These are phyloP conservation scores for Erithacus rubecula DNA, from an alignment of 2,797 vertebrate genomes.

Conservation along the genomic window DNA sequence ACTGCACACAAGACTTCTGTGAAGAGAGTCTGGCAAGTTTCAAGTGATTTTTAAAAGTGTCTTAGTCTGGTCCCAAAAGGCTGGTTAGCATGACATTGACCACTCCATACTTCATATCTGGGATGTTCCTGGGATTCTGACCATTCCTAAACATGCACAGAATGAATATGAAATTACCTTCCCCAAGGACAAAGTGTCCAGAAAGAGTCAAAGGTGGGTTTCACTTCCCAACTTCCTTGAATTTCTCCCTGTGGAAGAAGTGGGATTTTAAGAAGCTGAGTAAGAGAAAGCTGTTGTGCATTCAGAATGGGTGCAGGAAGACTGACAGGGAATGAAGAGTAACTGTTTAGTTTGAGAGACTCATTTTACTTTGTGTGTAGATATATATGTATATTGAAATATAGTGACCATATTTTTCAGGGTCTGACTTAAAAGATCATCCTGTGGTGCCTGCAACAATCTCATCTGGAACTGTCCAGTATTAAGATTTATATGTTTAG, in stretches of 20 bases:
- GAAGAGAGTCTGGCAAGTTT: not conserved
- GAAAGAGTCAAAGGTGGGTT: not conserved
- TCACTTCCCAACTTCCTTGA: not conserved
- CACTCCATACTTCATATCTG: not conserved
- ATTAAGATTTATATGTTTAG: not conserved
- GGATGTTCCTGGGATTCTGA: not conserved
- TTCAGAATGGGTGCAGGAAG: not conserved
- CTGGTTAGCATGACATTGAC: not conserved
- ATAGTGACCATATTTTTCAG: not conserved
- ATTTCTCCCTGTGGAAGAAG: not conserved
- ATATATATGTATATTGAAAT: not conserved
- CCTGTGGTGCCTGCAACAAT: not conserved
- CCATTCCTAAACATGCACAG: not conserved
- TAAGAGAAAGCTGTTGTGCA: not conserved
- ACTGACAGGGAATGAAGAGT: not conserved
- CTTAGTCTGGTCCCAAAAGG: not conserved
- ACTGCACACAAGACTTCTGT: not conserved
- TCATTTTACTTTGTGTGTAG: not conserved
- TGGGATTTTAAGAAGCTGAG: not conserved
- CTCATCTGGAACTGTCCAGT: not conserved
- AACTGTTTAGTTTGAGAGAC: not conserved
- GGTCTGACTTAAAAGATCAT: not conserved
- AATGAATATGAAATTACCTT: not conserved
- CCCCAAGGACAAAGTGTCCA: not conserved
- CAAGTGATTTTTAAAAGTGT: not conserved